These are phyloP conservation scores for Meloidogyne exigua DNA, from an alignment of 1,140 invertebrate species.

Conservation along the genomic window DNA sequence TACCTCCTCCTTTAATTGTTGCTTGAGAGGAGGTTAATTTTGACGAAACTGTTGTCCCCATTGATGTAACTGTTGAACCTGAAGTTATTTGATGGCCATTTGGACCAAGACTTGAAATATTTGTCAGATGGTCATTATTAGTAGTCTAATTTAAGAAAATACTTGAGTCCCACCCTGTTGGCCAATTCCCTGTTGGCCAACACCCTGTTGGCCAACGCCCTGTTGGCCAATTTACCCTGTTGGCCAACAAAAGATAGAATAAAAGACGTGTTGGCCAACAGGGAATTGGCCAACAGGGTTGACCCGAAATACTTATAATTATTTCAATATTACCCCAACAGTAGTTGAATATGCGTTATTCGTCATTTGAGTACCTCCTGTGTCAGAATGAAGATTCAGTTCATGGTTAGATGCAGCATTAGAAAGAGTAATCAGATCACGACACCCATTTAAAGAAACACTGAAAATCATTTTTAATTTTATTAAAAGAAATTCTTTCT, in stretches of 20 bases:
- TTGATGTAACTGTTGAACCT: background rate
- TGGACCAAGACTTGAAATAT: background rate
- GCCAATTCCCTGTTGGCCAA: too few relatives aligned
- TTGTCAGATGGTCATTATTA: background rate
- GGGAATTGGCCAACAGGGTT: too few relatives aligned
- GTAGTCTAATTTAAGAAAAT: too few relatives aligned
- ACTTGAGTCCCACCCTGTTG: too few relatives aligned
- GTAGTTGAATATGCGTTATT: background rate
- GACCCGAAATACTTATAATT: background rate
- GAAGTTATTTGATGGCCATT: background rate
- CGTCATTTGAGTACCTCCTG: background rate
- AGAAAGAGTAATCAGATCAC: conserved; percentile 50
- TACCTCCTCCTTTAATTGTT: background rate
- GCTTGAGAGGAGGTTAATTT: background rate
- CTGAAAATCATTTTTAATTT: conserved; percentile 26
- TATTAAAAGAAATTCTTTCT: background rate
- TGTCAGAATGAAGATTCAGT: conserved; percentile 19
- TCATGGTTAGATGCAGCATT: conserved; percentile 51
- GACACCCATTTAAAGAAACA: conserved; percentile 51
- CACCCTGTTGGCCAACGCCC: too few relatives aligned
- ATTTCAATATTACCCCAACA: background rate
- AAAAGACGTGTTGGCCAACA: too few relatives aligned
- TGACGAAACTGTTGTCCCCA: background rate
- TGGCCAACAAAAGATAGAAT: too few relatives aligned
- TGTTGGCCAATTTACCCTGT: too few relatives aligned